phyloP scores from a whole-genome alignment of 2,113 vertebrate genomes.

The Paratilapia polleni region DNA sequence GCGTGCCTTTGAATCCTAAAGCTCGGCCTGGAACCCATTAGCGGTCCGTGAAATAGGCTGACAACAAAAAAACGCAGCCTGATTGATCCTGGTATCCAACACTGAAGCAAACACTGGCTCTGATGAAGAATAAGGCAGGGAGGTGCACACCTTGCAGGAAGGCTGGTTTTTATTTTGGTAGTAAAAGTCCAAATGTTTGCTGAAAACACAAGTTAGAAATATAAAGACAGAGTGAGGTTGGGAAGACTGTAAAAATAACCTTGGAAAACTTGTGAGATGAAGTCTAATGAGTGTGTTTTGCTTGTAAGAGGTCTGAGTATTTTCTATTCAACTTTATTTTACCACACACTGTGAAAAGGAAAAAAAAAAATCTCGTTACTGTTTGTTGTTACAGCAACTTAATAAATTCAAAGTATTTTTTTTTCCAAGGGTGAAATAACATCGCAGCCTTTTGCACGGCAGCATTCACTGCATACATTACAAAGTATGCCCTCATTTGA shows the following conservation, averaged over 20 bases:
- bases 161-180: constrained; percentile 33
- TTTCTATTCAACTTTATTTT: constrained; percentile 4
- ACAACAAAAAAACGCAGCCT: constrained; percentile 53
- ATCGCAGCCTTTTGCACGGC: not conserved
- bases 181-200: constrained; percentile 26
- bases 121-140: constrained; percentile 54
- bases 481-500: constrained; percentile 5
- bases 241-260: not conserved
- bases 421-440: constrained; percentile 6
- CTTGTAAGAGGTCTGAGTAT: not conserved
- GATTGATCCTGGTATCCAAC: constrained; percentile 71
- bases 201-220: constrained; percentile 12
- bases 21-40: constrained; percentile 73
- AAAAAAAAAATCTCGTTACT: not conserved
- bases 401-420: constrained; percentile 2
- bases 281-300: constrained; percentile 5
- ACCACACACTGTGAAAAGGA: not conserved
- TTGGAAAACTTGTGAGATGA: not conserved
- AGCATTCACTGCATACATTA: constrained; percentile 1
- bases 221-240: not conserved
- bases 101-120: constrained; percentile 25
- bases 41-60: constrained; percentile 70
- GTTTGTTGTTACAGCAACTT: constrained; percentile 3
- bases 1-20: constrained; percentile 71
- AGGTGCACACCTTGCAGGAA: constrained; percentile 53